phyloP scores from a whole-genome alignment of 2,113 vertebrate genomes.

The Gavialis gangeticus region DNA sequence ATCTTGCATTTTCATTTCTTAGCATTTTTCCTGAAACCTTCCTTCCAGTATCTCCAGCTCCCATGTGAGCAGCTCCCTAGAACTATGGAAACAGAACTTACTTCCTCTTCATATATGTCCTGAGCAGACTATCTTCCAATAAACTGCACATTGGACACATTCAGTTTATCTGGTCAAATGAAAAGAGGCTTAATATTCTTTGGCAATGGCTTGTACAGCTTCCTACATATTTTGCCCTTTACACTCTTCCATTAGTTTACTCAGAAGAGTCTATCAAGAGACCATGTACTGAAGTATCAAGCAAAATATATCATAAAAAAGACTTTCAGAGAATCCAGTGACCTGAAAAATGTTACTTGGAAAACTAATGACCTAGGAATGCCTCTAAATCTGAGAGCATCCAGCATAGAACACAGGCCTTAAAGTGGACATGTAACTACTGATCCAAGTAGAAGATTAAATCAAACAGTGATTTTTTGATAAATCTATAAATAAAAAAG shows the following conservation, averaged over 20 bases:
- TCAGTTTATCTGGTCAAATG: background rate
- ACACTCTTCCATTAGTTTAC: constrained; percentile 37
- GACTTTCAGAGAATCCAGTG: constrained; percentile 48
- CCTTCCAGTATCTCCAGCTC: background rate
- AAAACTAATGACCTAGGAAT: constrained; percentile 72
- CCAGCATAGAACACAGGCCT: constrained; percentile 17
- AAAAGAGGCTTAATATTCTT: background rate
- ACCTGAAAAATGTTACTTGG: constrained; percentile 62
- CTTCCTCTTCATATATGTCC: background rate
- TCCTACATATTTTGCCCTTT: constrained; percentile 31
- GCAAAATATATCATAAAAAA: constrained; percentile 56
- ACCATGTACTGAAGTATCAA: constrained; percentile 31
- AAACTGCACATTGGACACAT: background rate
- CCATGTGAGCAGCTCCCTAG: background rate
- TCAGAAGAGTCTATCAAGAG: constrained; percentile 36
- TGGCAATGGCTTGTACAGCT: constrained; percentile 18
- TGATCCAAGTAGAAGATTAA: constrained; percentile 67
- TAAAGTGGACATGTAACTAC: constrained; percentile 21
- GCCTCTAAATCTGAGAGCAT: constrained; percentile 54
- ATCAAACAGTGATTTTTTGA: constrained; percentile 34
- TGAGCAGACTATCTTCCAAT: background rate
- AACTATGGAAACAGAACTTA: background rate
- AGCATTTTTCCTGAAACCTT: background rate
- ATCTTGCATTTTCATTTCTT: background rate
- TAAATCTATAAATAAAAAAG: background rate